phyloP scores from a whole-genome alignment of 2,113 vertebrate species.

The Phrynosoma platyrhinos region DNA sequence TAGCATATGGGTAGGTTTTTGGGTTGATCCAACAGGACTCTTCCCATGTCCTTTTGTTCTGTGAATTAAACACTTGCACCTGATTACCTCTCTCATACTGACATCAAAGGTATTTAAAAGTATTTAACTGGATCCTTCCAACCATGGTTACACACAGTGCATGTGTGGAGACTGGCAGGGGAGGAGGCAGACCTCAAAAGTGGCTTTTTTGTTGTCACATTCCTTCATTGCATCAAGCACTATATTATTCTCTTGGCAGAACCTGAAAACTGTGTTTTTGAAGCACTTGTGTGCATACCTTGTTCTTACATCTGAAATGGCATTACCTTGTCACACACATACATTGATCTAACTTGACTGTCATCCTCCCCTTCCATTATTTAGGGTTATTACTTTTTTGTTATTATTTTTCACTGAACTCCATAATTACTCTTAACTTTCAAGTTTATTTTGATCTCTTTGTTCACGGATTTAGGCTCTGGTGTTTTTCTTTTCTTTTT shows the following conservation, averaged over 20 bases:
- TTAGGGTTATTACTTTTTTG: conserved; percentile 45
- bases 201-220: conserved; percentile 21
- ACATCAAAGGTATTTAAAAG: conserved; percentile 25
- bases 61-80: not conserved
- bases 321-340: conserved; percentile 39
- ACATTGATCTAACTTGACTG: conserved; percentile 35
- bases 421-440: conserved; percentile 44
- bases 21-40: not conserved
- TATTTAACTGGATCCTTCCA: conserved; percentile 25
- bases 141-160: not conserved
- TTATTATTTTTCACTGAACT: conserved; percentile 50
- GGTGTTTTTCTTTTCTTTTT: not conserved
- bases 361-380: conserved; percentile 42
- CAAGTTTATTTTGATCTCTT: conserved; percentile 42
- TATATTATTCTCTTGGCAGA: conserved; percentile 40
- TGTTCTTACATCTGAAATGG: conserved; percentile 47
- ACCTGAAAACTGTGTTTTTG: conserved; percentile 39
- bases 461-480: conserved; percentile 41
- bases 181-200: conserved; percentile 44
- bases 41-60: not conserved
- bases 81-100: not conserved
- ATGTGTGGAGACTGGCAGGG: conserved; percentile 1
- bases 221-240: conserved; percentile 10
- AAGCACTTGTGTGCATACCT: conserved; percentile 32
- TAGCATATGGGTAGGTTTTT: not conserved